Percentiles rank a stretch among this genome's conserved stretches.
phyloP scores from a whole-genome alignment of 2,888 invertebrate genomes.

The Hedychridium roseum region DNA sequence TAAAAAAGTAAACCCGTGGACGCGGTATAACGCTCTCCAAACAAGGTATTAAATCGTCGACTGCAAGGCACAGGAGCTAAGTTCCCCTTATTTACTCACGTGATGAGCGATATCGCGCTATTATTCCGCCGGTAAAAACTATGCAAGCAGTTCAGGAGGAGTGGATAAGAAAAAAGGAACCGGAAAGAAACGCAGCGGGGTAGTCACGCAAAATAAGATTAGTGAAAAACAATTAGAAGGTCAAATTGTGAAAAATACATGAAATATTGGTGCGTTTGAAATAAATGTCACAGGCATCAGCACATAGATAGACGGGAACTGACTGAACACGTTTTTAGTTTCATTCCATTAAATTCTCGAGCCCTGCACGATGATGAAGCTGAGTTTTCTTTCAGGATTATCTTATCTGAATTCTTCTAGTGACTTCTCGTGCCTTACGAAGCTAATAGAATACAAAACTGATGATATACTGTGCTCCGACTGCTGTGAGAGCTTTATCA shows the following conservation, averaged over 20 bases:
- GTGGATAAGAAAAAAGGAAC: conserved; percentile 6
- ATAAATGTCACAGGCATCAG: no score
- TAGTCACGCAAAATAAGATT: no score
- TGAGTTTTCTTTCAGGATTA: no score
- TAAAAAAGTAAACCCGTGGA: conserved; percentile 33
- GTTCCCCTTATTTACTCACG: conserved; percentile 44
- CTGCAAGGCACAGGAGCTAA: conserved; percentile 16
- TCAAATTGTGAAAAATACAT: no score
- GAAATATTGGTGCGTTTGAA: no score
- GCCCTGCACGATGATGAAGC: no score
- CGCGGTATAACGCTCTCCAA: conserved; percentile 40
- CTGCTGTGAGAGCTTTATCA: no score
- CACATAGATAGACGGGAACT: no score
- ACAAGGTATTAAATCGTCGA: conserved; percentile 38
- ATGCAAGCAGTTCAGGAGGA: conserved; percentile 6
- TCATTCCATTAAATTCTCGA: no score
- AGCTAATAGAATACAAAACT: conserved; percentile 32
- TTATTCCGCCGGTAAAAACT: conserved; percentile 43
- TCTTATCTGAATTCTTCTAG: conserved; percentile 32
- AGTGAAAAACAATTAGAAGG: no score
- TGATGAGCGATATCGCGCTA: conserved; percentile 47
- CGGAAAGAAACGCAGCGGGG: conserved; percentile 13
- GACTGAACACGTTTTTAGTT: no score
- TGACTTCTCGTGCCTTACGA: conserved; percentile 16
- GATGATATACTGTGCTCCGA: no score